Base-by-base conservation (phyloP, 2,888 invertebrate species). In the Imbricaverruca yamaguchii region DNA sequence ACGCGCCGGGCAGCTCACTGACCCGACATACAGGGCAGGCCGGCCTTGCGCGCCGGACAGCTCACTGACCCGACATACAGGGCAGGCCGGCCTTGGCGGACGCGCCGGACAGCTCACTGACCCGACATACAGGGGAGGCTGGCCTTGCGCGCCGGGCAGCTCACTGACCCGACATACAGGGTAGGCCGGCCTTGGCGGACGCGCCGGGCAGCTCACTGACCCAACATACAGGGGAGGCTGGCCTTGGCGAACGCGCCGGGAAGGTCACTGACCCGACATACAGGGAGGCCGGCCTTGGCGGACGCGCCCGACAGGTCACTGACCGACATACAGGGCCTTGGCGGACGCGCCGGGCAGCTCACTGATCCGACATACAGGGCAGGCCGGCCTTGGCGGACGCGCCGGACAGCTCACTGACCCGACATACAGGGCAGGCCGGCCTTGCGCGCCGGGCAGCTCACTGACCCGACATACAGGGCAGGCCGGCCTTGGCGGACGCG, bases 1-100 rank as follows among this genome's bases (percentile, higher is more conserved):
- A n/a, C n/a, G n/a, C n/a, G n/a, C n/a, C n/a, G n/a, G n/a, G n/a
- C n/a, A n/a, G n/a, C n/a, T 55, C 83, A 84, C 87, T 87, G 89
- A 94, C 94, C 92, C 82, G 93, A 91, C 85, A 90, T 91, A n/a
- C 91, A 91, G 12, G 89, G 86, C 83, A 96, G 90, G 1, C 92
- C 92, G 82, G 93, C 92, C 81, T 90, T 89, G 81, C 89, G 86
- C 3, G 96, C 95, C 85, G n/a, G n/a, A n/a, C n/a, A n/a, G n/a
- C n/a, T 55, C 83, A 84, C 87, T 87, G 89, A 94, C 94, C 92
- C 82, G 93, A 91, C 85, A 90, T 91, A n/a, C 91, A 91, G 12
- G 89, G 86, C 83, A 96, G 90, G 1, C 92, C 92, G 82, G 93
- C 92, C 81, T 90, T 89, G 81, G n/a, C n/a, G n/a, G n/a, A n/a